Evolutionary conservation across 2,888 invertebrate species (phyloP).

Genomic region (Lumbricus terrestris): DNA sequence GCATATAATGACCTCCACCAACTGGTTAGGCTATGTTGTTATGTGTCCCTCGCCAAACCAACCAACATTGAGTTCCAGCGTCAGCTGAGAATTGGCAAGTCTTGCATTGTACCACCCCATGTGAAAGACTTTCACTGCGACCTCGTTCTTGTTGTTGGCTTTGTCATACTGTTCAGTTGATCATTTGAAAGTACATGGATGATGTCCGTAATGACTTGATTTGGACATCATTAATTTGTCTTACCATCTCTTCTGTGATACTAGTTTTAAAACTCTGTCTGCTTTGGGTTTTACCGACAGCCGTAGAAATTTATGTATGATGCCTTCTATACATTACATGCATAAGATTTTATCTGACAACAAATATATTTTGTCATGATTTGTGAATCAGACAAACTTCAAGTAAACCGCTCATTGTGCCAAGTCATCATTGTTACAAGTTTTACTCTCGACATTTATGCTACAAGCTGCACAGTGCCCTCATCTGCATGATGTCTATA

Average conservation of each 20-base stretch:
- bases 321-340: neutral
- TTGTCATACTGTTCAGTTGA: neutral
- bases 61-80: neutral
- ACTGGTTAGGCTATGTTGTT: too few relatives aligned
- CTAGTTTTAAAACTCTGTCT: too few relatives aligned
- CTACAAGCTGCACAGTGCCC: neutral
- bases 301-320: neutral
- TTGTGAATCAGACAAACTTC: too few relatives aligned
- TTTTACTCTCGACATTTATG: neutral
- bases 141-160: neutral
- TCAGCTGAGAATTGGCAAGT: neutral
- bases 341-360: too few relatives aligned
- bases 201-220: neutral
- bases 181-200: neutral
- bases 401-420: too few relatives aligned
- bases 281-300: too few relatives aligned
- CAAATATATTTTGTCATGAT: too few relatives aligned
- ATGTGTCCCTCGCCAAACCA: neutral
- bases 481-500: neutral
- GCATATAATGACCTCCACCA: too few relatives aligned
- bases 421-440: neutral
- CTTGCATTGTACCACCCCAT: neutral
- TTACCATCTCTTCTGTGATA: too few relatives aligned
- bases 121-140: neutral
- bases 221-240: neutral